These are phyloP conservation scores for Lasioglossum figueresi DNA, from an alignment of 2,888 invertebrate genomes.

Conservation along the genomic window DNA sequence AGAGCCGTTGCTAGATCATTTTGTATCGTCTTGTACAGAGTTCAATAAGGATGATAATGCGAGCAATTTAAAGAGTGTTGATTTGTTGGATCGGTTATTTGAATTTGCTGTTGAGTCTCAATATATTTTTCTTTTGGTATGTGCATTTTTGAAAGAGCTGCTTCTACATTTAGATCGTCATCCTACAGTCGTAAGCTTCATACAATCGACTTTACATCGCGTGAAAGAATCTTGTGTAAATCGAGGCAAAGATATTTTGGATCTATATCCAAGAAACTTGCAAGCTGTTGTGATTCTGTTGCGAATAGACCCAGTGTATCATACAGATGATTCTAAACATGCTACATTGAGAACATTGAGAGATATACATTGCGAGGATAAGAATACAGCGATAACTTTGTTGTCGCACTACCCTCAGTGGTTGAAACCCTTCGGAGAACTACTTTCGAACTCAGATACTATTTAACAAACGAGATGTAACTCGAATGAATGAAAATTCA, in stretches of 20 bases:
- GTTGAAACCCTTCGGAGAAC: constrained; percentile 66
- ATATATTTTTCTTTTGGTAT: constrained; percentile 71
- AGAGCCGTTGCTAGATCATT: constrained; percentile 70
- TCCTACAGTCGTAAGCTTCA: constrained; percentile 67
- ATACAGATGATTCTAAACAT: constrained; percentile 68
- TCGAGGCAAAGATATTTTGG: constrained; percentile 67
- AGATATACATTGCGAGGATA: constrained; percentile 64
- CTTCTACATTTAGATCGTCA: constrained; percentile 69
- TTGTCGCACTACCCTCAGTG: constrained; percentile 78
- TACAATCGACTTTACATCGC: constrained; percentile 64
- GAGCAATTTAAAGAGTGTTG: constrained; percentile 20
- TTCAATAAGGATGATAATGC: constrained; percentile 38
- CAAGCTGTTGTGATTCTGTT: constrained; percentile 74
- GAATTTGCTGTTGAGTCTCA: constrained; percentile 66
- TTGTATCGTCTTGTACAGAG: constrained; percentile 48
- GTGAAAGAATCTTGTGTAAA: constrained; percentile 62
- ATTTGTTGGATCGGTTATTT: constrained; percentile 58
- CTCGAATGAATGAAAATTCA: neutral
- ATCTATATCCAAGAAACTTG: constrained; percentile 77
- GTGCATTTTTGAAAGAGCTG: constrained; percentile 72
- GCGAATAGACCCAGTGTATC: constrained; percentile 71
- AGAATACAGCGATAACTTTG: constrained; percentile 68
- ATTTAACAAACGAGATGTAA: neutral
- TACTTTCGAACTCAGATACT: constrained; percentile 8
- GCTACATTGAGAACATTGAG: constrained; percentile 66